Conservation (phyloP, 2,797 vertebrate genomes). For the Pseudochirops cupreus region DNA sequence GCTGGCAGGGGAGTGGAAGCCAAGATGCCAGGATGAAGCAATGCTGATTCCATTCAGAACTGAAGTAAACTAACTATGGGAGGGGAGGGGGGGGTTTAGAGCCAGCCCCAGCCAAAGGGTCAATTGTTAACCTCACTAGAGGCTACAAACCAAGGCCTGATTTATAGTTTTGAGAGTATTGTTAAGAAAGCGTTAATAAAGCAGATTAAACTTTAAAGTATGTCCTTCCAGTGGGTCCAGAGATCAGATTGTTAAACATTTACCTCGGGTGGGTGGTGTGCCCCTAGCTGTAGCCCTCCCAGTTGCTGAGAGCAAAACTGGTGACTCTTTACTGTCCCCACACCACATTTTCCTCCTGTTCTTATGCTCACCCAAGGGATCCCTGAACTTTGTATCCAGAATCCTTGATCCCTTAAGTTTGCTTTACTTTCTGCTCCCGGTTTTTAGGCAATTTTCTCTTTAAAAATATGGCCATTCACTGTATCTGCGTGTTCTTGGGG, state of each 20-base stretch:
- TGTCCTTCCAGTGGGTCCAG: background rate
- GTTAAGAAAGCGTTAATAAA: background rate
- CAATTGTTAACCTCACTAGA: background rate
- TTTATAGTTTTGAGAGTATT: background rate
- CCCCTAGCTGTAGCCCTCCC: background rate
- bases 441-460: background rate
- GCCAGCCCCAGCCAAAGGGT: background rate
- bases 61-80: background rate
- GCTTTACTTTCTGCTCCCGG: background rate
- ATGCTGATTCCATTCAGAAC: background rate
- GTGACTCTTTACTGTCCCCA: background rate
- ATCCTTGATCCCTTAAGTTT: background rate
- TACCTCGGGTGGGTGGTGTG: background rate
- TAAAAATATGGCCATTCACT: background rate
- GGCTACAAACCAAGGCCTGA: background rate
- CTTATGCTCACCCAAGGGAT: no score
- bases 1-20: background rate
- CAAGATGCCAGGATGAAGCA: background rate
- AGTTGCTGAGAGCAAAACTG: background rate
- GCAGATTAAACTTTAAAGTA: background rate
- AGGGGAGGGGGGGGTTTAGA: background rate
- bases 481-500: background rate
- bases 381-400: background rate
- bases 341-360: background rate
- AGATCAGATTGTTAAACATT: background rate